A percentile compares a stretch with the other conserved stretches of the same genome.
Conservation (phyloP, 2,888 invertebrate species). For the Limnephilus auricula region DNA sequence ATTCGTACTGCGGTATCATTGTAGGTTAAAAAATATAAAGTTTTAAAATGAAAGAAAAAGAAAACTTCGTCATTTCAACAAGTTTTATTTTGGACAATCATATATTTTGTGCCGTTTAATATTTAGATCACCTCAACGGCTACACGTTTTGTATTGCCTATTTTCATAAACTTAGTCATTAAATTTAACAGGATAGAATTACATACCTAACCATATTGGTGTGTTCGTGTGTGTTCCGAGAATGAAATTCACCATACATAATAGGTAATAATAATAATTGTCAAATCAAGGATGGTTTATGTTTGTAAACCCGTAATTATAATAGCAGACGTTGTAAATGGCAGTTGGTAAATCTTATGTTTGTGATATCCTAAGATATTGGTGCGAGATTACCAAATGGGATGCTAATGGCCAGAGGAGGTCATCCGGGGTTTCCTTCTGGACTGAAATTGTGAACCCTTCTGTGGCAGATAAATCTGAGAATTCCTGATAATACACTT, state of each 20-base stretch:
- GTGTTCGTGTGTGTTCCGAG: not conserved
- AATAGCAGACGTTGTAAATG: constrained; percentile 18
- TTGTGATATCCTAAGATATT: constrained; percentile 36
- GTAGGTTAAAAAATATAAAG: too few species aligned
- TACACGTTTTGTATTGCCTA: not conserved
- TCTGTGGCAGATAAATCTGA: constrained; percentile 43
- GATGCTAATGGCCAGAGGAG: constrained; percentile 33
- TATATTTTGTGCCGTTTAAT: too few species aligned
- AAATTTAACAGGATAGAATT: not conserved
- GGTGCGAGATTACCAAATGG: constrained; percentile 31
- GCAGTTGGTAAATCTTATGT: constrained; percentile 24
- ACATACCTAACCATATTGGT: too few species aligned
- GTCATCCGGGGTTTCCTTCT: constrained; percentile 33
- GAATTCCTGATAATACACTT: constrained; percentile 54
- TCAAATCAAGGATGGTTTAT: constrained; percentile 16
- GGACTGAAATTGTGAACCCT: constrained; percentile 33
- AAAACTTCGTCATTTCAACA: not conserved
- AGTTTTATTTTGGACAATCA: too few species aligned
- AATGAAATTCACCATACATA: not conserved
- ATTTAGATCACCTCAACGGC: not conserved
- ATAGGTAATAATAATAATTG: not conserved
- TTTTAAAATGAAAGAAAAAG: not conserved
- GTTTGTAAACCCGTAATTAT: constrained; percentile 6
- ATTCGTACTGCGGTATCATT: not conserved
- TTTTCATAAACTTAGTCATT: not conserved